Conservation (phyloP, 2,888 invertebrate genomes). For the Schrankia costaestrigalis region DNA sequence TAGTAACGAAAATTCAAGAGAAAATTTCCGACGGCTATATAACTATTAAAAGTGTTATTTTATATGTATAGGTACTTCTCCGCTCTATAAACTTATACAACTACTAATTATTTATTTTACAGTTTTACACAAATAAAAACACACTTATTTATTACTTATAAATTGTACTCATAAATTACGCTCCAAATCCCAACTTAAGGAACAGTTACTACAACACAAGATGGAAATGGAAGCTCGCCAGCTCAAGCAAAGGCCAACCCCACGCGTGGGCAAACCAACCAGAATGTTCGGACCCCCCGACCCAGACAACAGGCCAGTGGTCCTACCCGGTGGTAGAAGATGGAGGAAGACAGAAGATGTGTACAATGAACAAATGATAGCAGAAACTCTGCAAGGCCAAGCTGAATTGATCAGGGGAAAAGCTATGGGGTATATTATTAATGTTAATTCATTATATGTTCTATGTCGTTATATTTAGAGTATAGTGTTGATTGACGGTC, state of each 20-base stretch:
- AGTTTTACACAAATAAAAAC: neutral
- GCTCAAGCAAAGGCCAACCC: constrained; percentile 72
- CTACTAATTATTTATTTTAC: neutral
- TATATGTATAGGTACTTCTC: no score
- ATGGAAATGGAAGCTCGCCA: constrained; percentile 69
- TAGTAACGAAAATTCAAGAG: no score
- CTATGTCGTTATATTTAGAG: no score
- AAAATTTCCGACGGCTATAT: no score
- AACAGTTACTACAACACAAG: constrained; percentile 62
- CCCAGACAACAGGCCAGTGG: constrained; percentile 85
- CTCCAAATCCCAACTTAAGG: no score
- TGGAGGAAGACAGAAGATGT: constrained; percentile 92
- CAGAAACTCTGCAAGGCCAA: constrained; percentile 91
- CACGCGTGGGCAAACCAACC: constrained; percentile 59
- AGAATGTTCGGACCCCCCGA: constrained; percentile 79
- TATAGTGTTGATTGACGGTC: no score
- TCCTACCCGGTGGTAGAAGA: constrained; percentile 88
- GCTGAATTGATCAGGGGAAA: constrained; percentile 92
- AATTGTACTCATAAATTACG: no score
- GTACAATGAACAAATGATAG: constrained; percentile 93
- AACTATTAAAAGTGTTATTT: no score
- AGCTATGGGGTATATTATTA: constrained; percentile 86
- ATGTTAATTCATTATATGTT: constrained; percentile 31
- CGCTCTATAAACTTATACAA: no score
- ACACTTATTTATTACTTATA: no score